Base-by-base conservation (phyloP, 2,888 invertebrate genomes). In the Dryadula phaetusa region DNA sequence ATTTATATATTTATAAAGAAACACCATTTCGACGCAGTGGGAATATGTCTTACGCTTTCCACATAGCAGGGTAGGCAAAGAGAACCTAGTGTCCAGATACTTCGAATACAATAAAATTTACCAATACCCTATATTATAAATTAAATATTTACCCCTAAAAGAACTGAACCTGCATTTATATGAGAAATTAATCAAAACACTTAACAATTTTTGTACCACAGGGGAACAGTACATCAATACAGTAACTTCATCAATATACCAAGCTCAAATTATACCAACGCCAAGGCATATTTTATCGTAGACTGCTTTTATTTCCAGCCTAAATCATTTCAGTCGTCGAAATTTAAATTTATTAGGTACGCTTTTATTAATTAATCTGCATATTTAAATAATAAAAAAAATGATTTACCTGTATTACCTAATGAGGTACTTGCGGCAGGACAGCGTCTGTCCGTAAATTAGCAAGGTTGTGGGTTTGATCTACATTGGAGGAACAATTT, bases 241-340 rank as follows among this genome's bases (percentile, higher is more conserved):
- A 16, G 52, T 52, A 18, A 52, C 16, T 32, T 32, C 52, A 52
- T 52, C 52, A 52, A 52, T 52, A 32, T 5, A n/a, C 10, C 28
- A 10, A 14, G 28, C 16, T 28, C 32, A 52, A 52, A 32, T 52
- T 28, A 52, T 52, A 32, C 28, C 52, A 16, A 16, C 28, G 52
- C 28, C 8, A 28, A 52, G 52, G 52, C 52, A 52, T 56, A 56
- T 56, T 40, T 40, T 40, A 56, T 5, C 37, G 32, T 60, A 34
- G 12, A 58, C 40, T 49, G 47, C 37, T 60, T 65, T 65, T 58
- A 60, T 65, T 42, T 49, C 40, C 28, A 18, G 14, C 37, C 25
- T 65, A 58, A 64, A 49, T 65, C 49, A 60, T 54, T 69, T 58
- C 56, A 28, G 22, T 53, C 62, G 46, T 28, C n/a, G 32, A 60